Evolutionary conservation across 2,888 invertebrate genomes (phyloP).

Genomic region (Plebejus anna): DNA sequence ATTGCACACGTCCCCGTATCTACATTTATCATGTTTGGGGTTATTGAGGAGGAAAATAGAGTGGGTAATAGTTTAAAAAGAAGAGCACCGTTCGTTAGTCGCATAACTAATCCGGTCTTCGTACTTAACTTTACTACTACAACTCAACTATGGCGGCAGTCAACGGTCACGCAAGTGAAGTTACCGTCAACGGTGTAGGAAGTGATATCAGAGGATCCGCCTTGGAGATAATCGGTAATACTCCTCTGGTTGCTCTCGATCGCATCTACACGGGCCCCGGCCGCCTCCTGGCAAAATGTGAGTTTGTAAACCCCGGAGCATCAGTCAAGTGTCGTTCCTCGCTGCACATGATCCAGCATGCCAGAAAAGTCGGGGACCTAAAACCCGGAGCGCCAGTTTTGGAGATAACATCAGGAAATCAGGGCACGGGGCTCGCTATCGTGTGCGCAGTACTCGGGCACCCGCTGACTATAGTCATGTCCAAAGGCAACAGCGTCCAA

Average conservation of each 20-base stretch:
- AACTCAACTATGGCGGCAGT: neutral
- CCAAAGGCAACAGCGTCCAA: slow-evolving; percentile 67
- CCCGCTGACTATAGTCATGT: slow-evolving; percentile 68
- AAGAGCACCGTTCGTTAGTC: neutral
- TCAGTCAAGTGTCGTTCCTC: slow-evolving; percentile 71
- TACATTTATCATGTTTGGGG: neutral
- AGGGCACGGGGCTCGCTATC: slow-evolving; percentile 69
- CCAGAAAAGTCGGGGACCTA: slow-evolving; percentile 54
- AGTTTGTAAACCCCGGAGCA: slow-evolving; percentile 72
- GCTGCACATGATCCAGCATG: slow-evolving; percentile 60
- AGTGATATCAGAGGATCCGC: slow-evolving; percentile 68
- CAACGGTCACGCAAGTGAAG: neutral
- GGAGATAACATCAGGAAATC: slow-evolving; percentile 71
- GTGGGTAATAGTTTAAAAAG: neutral
- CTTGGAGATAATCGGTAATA: slow-evolving; percentile 68
- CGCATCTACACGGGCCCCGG: slow-evolving; percentile 66
- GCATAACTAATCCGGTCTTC: neutral
- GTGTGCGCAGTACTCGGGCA: slow-evolving; percentile 68
- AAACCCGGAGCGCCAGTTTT: slow-evolving; percentile 60
- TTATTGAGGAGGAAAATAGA: neutral
- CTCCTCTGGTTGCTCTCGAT: slow-evolving; percentile 69
- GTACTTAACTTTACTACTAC: neutral
- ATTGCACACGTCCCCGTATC: slow-evolving; percentile 1
- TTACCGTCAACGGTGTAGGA: slow-evolving; percentile 40
- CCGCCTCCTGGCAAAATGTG: slow-evolving; percentile 69